phyloP scores from a whole-genome alignment of 1,140 invertebrate genomes.

The Centruroides sculpturatus region DNA sequence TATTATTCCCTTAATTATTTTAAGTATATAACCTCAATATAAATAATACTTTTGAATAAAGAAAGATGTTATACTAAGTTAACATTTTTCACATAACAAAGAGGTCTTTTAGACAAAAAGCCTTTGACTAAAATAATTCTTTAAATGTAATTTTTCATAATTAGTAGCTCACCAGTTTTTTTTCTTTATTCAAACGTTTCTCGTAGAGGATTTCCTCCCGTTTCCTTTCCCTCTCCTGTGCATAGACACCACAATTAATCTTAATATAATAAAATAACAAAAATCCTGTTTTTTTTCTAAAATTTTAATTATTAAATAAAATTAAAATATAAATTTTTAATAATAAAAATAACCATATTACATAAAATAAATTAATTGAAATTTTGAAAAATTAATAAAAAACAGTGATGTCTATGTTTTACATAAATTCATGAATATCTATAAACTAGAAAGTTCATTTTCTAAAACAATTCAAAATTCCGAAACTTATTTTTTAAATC shows the following conservation, averaged over 20 bases:
- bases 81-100: too few relatives aligned
- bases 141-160: background rate
- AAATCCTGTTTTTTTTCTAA: background rate
- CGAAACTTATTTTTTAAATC: too few relatives aligned
- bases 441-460: too few relatives aligned
- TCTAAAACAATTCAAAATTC: too few relatives aligned
- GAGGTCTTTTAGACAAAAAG: too few relatives aligned
- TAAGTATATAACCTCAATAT: too few relatives aligned
- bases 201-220: conserved; percentile 62
- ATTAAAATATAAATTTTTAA: background rate
- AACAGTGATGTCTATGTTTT: too few relatives aligned
- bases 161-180: conserved; percentile 38
- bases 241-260: background rate
- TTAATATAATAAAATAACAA: background rate
- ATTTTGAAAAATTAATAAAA: background rate
- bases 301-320: background rate
- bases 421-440: too few relatives aligned
- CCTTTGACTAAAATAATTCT: too few relatives aligned
- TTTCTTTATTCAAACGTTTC: conserved; percentile 61
- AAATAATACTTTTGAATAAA: too few relatives aligned
- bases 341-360: background rate
- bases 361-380: background rate
- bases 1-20: too few relatives aligned
- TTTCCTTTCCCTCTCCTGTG: conserved; percentile 59
- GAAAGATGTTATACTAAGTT: too few relatives aligned